Percentiles rank a stretch among this genome's conserved stretches.
phyloP scores from a whole-genome alignment of 2,888 invertebrate genomes.

The Cordylochernes scorpioides region DNA sequence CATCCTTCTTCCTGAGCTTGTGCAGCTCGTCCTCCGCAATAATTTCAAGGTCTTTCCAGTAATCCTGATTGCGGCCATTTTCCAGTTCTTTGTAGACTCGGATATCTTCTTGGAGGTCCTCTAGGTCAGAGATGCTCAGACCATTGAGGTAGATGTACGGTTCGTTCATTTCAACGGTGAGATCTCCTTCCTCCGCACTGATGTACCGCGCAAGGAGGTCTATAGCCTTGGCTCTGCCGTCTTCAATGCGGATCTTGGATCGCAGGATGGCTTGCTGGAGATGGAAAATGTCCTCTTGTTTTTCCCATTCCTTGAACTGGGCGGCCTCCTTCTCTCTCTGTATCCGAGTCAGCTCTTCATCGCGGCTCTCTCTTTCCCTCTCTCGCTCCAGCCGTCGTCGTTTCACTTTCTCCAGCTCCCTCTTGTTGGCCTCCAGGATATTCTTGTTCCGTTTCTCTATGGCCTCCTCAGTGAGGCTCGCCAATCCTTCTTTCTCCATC shows the following conservation, averaged over 20 bases:
- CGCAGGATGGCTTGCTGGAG: constrained; percentile 77
- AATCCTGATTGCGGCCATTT: constrained; percentile 54
- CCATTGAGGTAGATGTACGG: constrained; percentile 79
- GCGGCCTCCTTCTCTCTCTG: constrained; percentile 70
- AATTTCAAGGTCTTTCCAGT: constrained; percentile 86
- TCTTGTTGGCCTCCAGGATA: constrained; percentile 68
- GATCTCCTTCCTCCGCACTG: constrained; percentile 29
- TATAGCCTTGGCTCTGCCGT: constrained; percentile 89
- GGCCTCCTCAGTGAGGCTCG: constrained; percentile 44
- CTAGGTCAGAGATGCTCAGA: constrained; percentile 59
- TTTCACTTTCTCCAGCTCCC: constrained; percentile 80
- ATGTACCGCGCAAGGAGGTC: constrained; percentile 90
- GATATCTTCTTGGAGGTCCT: constrained; percentile 85
- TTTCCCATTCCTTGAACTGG: constrained; percentile 72
- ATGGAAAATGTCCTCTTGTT: constrained; percentile 87
- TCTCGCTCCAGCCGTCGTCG: constrained; percentile 44
- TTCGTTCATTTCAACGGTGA: constrained; percentile 72
- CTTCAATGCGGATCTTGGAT: constrained; percentile 80
- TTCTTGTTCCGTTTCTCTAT: constrained; percentile 51
- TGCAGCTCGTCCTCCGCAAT: constrained; percentile 76
- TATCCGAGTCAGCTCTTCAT: constrained; percentile 43
- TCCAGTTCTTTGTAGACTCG: constrained; percentile 78
- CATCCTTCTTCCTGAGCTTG: constrained; percentile 41
- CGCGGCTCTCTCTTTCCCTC: constrained; percentile 21
- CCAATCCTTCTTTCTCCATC: constrained; percentile 66